Base-by-base conservation (phyloP, 2,113 vertebrate species). In the Festucalex cinctus region DNA sequence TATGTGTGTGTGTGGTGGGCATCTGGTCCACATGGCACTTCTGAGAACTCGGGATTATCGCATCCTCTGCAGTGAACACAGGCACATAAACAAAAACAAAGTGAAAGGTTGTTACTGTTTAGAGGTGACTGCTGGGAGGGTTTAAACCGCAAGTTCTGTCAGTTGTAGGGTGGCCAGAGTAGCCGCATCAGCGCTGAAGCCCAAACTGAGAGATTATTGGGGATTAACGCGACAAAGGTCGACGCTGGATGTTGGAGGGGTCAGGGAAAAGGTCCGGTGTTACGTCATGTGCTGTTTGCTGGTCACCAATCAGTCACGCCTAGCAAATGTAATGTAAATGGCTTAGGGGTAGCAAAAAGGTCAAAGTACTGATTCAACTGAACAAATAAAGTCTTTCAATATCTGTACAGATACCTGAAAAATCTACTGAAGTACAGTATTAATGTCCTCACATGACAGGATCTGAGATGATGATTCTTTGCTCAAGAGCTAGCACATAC, bases 211-310 rank as follows among this genome's bases (percentile, higher is more conserved):
- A 86, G 90, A 90, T 91, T 90, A 88, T 67, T 71, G 65, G 75
- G 85, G 89, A 92, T 92, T 90, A 89, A 82, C 82, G 79, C 71
- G 69, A 63, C 77, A 76, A 76, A 83, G 71, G 80, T 83, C 35
- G 48, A 71, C 68, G 77, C 71, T 81, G 68, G 77, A 88, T 87
- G 73, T 77, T 78, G 49, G 64, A 74, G 48, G 80, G 87, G 85
- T 87, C 83, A 91, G 71, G 43, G 65, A 26, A 79, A 74, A 70
- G 56, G 69, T 69, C 44, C 17, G 26, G 57, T 41, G 67, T 90
- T 89, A 86, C 80, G 75, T 87, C 70, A 89, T 76, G 44, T 26
- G 70, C 61, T 44, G 68, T 68, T 79, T 73, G 53, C 48, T 69
- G 48, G 67, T 39, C 49, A 26, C 7, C 54, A 62, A 70, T 68